These are phyloP conservation scores for Eulemur coronatus DNA, from an alignment of 2,797 vertebrate genomes.

Conservation along the genomic window DNA sequence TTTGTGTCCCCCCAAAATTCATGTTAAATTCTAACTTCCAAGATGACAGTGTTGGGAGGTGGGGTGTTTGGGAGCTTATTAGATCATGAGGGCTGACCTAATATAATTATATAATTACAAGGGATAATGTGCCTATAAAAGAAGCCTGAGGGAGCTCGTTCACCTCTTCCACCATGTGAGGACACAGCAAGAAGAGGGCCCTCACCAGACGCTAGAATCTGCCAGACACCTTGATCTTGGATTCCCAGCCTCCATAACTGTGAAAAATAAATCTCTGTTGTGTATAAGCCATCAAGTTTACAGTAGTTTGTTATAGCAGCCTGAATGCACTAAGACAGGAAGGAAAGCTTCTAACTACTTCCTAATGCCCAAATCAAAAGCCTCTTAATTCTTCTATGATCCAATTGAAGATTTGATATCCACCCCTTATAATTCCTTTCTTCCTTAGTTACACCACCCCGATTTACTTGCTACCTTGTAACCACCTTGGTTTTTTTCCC, in stretches of 20 bases:
- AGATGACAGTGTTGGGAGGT: neutral
- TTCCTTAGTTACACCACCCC: neutral
- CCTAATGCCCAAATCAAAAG: neutral
- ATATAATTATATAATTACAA: no score
- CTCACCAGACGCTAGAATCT: neutral
- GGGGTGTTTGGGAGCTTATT: neutral
- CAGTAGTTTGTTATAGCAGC: neutral
- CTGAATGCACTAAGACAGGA: neutral
- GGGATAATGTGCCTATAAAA: no score
- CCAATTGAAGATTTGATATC: neutral
- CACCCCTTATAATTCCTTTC: neutral
- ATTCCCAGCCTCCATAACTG: neutral
- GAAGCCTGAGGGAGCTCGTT: neutral
- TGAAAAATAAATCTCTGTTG: neutral
- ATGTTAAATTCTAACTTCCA: neutral
- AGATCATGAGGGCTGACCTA: no score
- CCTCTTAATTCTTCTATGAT: neutral
- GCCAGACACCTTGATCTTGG: neutral
- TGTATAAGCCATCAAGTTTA: neutral
- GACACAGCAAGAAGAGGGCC: neutral
- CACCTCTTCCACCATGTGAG: neutral
- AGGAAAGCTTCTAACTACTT: neutral
- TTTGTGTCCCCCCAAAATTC: neutral
- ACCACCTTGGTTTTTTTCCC: neutral
- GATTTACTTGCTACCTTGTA: neutral